These are phyloP conservation scores for Chloromyia formosa DNA, from an alignment of 2,888 invertebrate genomes.

Conservation along the genomic window DNA sequence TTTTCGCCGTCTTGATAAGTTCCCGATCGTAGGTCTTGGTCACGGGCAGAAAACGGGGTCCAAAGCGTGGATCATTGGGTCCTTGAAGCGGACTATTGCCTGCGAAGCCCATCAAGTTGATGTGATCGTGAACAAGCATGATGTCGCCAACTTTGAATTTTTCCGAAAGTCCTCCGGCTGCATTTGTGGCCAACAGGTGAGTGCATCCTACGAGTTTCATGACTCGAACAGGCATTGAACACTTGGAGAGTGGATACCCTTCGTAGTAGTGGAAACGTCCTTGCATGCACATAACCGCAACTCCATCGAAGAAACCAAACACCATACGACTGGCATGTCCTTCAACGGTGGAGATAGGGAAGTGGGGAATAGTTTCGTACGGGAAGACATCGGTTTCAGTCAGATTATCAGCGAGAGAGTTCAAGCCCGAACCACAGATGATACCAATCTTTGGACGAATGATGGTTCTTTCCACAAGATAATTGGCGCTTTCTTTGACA, in stretches of 20 bases:
- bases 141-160: constrained; percentile 91
- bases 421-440: constrained; percentile 93
- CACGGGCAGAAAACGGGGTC: constrained; percentile 93
- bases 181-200: constrained; percentile 93
- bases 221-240: constrained; percentile 93
- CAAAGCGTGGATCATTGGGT: constrained; percentile 92
- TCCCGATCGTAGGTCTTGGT: constrained; percentile 84
- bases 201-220: constrained; percentile 94
- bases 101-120: constrained; percentile 95
- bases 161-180: constrained; percentile 94
- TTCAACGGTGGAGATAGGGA: constrained; percentile 90
- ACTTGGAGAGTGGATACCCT: constrained; percentile 93
- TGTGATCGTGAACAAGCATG: constrained; percentile 97
- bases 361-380: constrained; percentile 92
- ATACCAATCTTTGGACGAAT: constrained; percentile 87
- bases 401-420: constrained; percentile 78
- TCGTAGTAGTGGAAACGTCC: constrained; percentile 98
- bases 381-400: constrained; percentile 77
- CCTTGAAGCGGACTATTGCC: constrained; percentile 95
- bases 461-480: constrained; percentile 73
- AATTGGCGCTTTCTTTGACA: constrained; percentile 79
- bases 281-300: constrained; percentile 94
- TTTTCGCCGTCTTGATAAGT: constrained; percentile 75
- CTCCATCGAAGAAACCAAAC: constrained; percentile 83
- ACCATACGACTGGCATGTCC: constrained; percentile 93